Evolutionary conservation across 1,140 invertebrate species (phyloP).

Genomic region (Drosophila nannoptera): DNA sequence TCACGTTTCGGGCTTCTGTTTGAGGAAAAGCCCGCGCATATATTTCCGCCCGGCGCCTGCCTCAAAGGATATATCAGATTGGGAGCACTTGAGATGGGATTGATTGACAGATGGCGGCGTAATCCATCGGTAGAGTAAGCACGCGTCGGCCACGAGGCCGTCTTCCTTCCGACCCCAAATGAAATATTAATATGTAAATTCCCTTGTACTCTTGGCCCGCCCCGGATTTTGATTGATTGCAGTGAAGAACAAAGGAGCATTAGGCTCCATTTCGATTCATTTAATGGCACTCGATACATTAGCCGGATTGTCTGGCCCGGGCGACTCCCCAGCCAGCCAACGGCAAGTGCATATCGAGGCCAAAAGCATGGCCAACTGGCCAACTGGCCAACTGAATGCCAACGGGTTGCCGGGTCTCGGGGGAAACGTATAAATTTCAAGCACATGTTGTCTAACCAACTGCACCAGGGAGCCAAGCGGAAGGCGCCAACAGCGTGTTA

Average conservation of each 20-base stretch:
- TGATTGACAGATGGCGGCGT: neutral
- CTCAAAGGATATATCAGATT: neutral
- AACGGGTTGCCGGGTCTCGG: slow-evolving; percentile 5
- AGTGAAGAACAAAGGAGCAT: neutral
- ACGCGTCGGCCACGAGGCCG: slow-evolving; percentile 10
- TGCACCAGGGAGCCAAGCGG: neutral
- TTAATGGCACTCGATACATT: slow-evolving; percentile 14
- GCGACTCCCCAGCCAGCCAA: neutral
- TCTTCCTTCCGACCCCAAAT: slow-evolving; percentile 27
- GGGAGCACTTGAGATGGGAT: neutral
- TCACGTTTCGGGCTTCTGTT: slow-evolving; percentile 24
- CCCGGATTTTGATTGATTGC: slow-evolving; percentile 4
- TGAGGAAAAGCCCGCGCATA: neutral
- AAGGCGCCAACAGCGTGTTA: slow-evolving; percentile 38
- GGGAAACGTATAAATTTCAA: slow-evolving; percentile 34
- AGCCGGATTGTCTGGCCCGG: neutral
- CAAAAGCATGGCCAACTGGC: slow-evolving; percentile 1
- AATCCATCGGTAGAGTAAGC: slow-evolving; percentile 5
- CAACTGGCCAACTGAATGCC: slow-evolving; percentile 6
- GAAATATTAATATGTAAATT: slow-evolving; percentile 49
- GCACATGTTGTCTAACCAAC: slow-evolving; percentile 10
- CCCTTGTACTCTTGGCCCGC: neutral
- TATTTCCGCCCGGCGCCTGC: neutral
- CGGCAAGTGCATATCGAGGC: slow-evolving; percentile 10
- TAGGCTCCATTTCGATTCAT: slow-evolving; percentile 1